These are phyloP conservation scores for Chloroceryle inda DNA, from an alignment of 2,797 vertebrate species.

Conservation along the genomic window DNA sequence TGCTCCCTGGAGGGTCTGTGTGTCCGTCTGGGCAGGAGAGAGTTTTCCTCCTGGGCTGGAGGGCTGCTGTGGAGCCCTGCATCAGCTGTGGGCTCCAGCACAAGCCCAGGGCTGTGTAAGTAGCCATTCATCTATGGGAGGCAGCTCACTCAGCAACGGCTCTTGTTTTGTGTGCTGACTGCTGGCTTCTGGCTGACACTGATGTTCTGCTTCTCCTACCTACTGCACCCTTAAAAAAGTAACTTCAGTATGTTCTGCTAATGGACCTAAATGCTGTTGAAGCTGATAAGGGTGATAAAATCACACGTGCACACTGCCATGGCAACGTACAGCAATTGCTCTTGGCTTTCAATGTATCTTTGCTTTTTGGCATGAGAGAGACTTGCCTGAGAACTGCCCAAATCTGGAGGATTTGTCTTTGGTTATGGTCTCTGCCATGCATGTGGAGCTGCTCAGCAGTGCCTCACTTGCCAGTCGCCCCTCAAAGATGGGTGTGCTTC, in stretches of 20 bases:
- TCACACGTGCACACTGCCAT: not conserved
- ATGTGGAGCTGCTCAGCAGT: not conserved
- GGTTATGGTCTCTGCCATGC: not conserved
- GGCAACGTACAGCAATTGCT: not conserved
- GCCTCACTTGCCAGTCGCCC: not conserved
- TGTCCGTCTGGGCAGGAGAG: not conserved
- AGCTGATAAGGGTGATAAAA: slow-evolving; percentile 47
- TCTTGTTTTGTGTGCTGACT: not conserved
- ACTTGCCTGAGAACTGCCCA: not conserved
- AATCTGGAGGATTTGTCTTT: not conserved
- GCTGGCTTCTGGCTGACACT: not conserved
- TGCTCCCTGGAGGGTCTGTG: not conserved
- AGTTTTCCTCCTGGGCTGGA: not conserved
- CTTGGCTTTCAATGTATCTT: accelerated
- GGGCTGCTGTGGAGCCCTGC: not conserved
- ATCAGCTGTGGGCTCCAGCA: accelerated
- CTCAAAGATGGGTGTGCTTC: not conserved
- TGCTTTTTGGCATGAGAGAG: not conserved
- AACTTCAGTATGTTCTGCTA: not conserved
- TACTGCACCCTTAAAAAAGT: not conserved
- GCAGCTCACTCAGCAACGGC: not conserved
- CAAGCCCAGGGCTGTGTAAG: accelerated
- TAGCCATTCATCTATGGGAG: not conserved
- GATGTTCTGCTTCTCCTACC: slow-evolving; percentile 14
- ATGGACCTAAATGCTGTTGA: slow-evolving; percentile 13